Conservation (phyloP, 2,888 invertebrate species). For the Polydrusus pterygomalis region DNA sequence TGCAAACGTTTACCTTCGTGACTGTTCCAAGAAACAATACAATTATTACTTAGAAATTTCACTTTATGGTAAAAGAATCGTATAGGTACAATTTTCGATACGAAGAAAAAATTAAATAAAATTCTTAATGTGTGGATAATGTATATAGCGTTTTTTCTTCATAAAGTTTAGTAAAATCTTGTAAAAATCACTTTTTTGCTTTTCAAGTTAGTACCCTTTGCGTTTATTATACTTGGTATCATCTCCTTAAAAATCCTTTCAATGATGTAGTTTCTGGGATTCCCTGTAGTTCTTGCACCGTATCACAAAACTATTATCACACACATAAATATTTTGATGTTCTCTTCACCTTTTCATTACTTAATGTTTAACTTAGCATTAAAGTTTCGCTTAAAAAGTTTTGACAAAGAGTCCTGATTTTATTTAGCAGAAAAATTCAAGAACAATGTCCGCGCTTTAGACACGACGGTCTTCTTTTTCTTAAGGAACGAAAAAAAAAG, state of each 20-base stretch:
- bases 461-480: background rate
- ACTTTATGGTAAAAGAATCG: slow-evolving; percentile 14
- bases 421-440: background rate
- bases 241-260: background rate
- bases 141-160: slow-evolving; percentile 1
- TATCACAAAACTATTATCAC: background rate
- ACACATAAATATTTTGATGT: background rate
- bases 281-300: background rate
- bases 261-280: background rate
- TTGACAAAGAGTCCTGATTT: no score
- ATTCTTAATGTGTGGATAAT: background rate
- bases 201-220: background rate
- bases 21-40: slow-evolving; percentile 31
- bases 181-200: no score
- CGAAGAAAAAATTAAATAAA: background rate
- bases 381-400: no score
- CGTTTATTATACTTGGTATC: background rate
- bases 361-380: no score
- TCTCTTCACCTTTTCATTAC: no score
- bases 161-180: background rate
- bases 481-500: slow-evolving; percentile 21
- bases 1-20: slow-evolving; percentile 17
- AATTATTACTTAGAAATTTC: slow-evolving; percentile 25
- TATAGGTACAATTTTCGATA: background rate
- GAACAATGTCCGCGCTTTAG: background rate